Percentiles rank a stretch among this genome's conserved stretches.
These are phyloP conservation scores for Hydractinia symbiolongicarpus DNA, from an alignment of 30 jellyfish, hydroid and myxozoan genomes.

Conservation along the genomic window DNA sequence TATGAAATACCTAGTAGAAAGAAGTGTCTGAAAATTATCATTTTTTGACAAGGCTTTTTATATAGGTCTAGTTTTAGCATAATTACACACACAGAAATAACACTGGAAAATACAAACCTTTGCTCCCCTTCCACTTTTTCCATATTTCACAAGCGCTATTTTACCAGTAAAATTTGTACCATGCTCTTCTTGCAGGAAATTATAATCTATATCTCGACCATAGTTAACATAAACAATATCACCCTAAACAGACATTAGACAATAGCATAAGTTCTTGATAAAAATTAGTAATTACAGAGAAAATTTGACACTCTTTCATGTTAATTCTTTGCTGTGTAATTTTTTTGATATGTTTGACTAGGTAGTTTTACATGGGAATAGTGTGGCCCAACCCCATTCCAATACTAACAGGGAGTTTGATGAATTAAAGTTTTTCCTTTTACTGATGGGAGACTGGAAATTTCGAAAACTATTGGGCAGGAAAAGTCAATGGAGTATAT, in stretches of 20 bases:
- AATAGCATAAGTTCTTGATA: neutral
- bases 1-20: neutral
- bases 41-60: neutral
- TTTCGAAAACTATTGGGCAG: no score
- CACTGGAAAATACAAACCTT: conserved; percentile 42
- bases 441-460: no score
- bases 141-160: conserved; percentile 68
- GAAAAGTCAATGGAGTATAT: no score
- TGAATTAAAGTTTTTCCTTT: no score
- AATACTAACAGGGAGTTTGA: no score
- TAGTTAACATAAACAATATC: conserved; percentile 68
- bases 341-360: no score
- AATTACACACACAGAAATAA: no score
- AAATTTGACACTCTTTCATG: no score
- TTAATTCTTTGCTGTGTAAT: no score
- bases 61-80: neutral
- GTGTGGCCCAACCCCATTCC: no score
- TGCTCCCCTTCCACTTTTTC: conserved; percentile 42
- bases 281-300: no score
- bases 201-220: conserved; percentile 52
- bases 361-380: no score
- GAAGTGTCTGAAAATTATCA: neutral
- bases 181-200: conserved; percentile 32
- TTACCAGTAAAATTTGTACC: conserved; percentile 45
- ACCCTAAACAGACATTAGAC: conserved; percentile 38